These are phyloP conservation scores for Thalpophila matura DNA, from an alignment of 2,888 invertebrate species.

Conservation along the genomic window DNA sequence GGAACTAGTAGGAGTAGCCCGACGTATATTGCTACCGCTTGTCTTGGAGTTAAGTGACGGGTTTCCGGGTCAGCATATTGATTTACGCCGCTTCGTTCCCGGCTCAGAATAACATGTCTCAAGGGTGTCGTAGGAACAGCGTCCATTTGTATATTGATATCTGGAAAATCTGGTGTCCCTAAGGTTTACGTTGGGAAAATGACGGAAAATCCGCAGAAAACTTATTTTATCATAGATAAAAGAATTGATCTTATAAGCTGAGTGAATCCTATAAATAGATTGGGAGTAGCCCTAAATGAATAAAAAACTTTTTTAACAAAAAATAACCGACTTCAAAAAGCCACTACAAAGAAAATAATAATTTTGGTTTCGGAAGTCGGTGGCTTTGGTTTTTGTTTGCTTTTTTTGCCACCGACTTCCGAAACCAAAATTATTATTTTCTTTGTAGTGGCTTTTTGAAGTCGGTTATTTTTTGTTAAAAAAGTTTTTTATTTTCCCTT, in stretches of 20 bases:
- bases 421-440: no score
- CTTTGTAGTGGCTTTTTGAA: no score
- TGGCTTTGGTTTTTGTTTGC: no score
- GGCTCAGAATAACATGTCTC: constrained; percentile 30
- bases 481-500: no score
- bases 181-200: constrained; percentile 21
- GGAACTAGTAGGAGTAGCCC: constrained; percentile 7
- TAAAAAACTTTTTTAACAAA: no score
- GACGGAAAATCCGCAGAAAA: constrained; percentile 31
- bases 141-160: constrained; percentile 54
- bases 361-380: no score
- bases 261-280: constrained; percentile 23
- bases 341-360: no score
- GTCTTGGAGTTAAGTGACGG: constrained; percentile 40
- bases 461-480: no score
- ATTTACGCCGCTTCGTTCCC: constrained; percentile 23
- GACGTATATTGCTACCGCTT: constrained; percentile 38
- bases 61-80: constrained; percentile 38
- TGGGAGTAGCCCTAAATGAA: constrained; percentile 11
- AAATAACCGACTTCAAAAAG: no score
- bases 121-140: constrained; percentile 28
- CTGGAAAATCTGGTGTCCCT: constrained; percentile 42
- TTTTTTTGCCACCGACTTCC: no score
- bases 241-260: constrained; percentile 43
- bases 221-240: constrained; percentile 41